Base-by-base conservation (phyloP, 2,113 vertebrate species). In the Coracopsis vasa region DNA sequence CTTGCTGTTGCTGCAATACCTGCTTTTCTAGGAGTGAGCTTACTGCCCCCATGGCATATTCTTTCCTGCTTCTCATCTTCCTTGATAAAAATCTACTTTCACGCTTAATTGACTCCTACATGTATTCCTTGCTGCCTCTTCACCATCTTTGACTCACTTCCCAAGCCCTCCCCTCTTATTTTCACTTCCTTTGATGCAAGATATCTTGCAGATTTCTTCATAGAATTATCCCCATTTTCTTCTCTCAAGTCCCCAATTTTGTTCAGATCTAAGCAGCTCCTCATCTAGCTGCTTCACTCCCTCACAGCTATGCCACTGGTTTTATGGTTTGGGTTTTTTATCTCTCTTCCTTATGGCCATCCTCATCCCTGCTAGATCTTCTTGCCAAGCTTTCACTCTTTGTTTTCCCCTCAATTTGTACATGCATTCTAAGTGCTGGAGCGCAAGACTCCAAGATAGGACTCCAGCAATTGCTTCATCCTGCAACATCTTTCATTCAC, bases 31-130 rank as follows among this genome's bases (percentile, higher is more conserved):
- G 23, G 24, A 80, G 14, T 66, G 35, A 80, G n/a, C 41, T 73
- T 92, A 78, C 42, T 84, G 54, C 6, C 42, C 5, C 35, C 16
- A 41, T 20, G 23, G 14, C 25, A 50, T 74, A 78, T 39, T 81
- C 50, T 67, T 89, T 87, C n/a, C 61, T 54, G 54, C 35, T 90
- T 84, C 80, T 89, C 33, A 74, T 91, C 47, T 79, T 84, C 65
- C 60, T 45, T 64, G 61, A 81, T 45, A 91, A 87, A 92, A 89
- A 81, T 47, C 60, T 84, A 54, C 84, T 87, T 87, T 64, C 73
- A 90, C n/a, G 50, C 29, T 84, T 92, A 77, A 80, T 44, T 85
- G 56, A 85, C 73, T 87, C 78, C 73, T 89, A 93, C 80, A 85
- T 0, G 0, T 81, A 91, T 60, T 87, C 42, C 61, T 85, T 47